phyloP scores from a whole-genome alignment of 2,888 invertebrate species.

The Dimorphilus gyrociliatus region DNA sequence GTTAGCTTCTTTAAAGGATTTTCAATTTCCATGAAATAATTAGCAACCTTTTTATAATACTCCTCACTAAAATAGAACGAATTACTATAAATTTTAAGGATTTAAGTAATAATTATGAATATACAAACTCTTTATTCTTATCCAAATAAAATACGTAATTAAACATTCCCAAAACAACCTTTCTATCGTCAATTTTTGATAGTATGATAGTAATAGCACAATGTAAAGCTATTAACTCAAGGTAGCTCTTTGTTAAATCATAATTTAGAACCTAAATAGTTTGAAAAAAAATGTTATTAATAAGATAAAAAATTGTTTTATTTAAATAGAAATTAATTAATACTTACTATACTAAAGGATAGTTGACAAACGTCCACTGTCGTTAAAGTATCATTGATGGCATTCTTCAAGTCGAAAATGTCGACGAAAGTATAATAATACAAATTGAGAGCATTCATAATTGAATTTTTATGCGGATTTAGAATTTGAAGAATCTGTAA shows the following conservation, averaged over 20 bases:
- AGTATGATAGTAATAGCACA: conserved; percentile 87
- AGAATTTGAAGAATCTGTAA: conserved; percentile 73
- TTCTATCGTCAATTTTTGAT: conserved; percentile 93
- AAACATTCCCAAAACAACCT: conserved; percentile 86
- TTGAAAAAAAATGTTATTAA: not conserved
- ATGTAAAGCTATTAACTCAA: conserved; percentile 84
- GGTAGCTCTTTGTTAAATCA: conserved; percentile 83
- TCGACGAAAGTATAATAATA: conserved; percentile 99
- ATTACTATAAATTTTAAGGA: conserved; percentile 2
- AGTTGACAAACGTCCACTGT: conserved; percentile 93
- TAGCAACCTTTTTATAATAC: conserved; percentile 76
- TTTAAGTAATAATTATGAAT: conserved; percentile 3
- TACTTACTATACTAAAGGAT: conserved; percentile 64
- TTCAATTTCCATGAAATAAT: conserved; percentile 89
- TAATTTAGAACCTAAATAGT: conserved; percentile 58
- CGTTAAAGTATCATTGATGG: conserved; percentile 48
- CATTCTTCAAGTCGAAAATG: conserved; percentile 76
- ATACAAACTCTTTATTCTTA: conserved; percentile 45
- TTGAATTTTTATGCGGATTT: conserved; percentile 62
- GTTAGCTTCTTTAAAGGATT: conserved; percentile 86
- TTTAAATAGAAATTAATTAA: not conserved
- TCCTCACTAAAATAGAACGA: conserved; percentile 29
- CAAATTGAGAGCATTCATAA: conserved; percentile 82
- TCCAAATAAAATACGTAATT: conserved; percentile 95
- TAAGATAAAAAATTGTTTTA: not conserved